phyloP scores from a whole-genome alignment of 2,888 invertebrate species.

The Dyspetes luteomarginatus region DNA sequence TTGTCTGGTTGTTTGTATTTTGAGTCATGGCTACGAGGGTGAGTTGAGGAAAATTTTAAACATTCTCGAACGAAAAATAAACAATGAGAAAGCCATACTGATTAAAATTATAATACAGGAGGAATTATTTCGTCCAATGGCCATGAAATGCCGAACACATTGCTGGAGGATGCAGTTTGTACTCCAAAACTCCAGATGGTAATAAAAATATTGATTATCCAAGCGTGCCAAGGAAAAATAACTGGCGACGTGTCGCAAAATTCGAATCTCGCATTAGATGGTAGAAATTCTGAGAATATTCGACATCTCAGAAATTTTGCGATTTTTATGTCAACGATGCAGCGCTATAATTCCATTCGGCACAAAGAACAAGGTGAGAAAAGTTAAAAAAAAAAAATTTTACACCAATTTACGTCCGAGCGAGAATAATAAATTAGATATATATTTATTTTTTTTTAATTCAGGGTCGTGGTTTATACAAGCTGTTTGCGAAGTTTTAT shows the following conservation, averaged over 20 bases:
- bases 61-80: slow-evolving; percentile 17
- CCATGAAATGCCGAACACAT: slow-evolving; percentile 84
- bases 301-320: slow-evolving; percentile 60
- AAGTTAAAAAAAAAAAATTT: too few relatives aligned
- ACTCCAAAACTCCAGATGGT: slow-evolving; percentile 82
- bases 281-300: slow-evolving; percentile 47
- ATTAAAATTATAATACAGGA: slow-evolving; percentile 75
- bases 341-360: slow-evolving; percentile 71
- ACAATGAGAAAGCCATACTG: slow-evolving; percentile 18
- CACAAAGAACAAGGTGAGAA: slow-evolving; percentile 69
- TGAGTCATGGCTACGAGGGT: slow-evolving; percentile 82
- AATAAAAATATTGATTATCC: slow-evolving; percentile 86
- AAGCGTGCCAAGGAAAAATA: slow-evolving; percentile 85
- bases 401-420: background rate
- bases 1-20: slow-evolving; percentile 83
- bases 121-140: slow-evolving; percentile 83
- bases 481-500: slow-evolving; percentile 70
- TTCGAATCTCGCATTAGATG: slow-evolving; percentile 49
- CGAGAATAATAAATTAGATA: background rate
- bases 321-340: slow-evolving; percentile 74
- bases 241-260: slow-evolving; percentile 60
- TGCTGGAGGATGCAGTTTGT: slow-evolving; percentile 84
- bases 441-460: slow-evolving; percentile 4
- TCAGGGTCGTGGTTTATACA: slow-evolving; percentile 77
- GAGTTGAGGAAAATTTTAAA: slow-evolving; percentile 11